Evolutionary conservation across 1,140 invertebrate species (phyloP), one percentile per base, ranked within the genome.

Genomic region (Euura lappo): DNA sequence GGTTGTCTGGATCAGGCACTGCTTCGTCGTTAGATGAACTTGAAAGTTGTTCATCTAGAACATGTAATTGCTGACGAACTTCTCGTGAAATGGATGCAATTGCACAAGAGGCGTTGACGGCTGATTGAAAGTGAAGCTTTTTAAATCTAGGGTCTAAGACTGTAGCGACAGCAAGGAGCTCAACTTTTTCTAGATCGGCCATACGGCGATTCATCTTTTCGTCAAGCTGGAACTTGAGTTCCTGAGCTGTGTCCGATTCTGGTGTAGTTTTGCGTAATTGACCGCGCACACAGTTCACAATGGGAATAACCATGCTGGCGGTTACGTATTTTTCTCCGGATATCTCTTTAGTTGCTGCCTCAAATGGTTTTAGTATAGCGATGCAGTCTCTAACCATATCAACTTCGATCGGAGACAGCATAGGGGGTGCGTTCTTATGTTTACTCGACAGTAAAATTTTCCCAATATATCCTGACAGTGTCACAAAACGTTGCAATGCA

Each of bases 301-400:
- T 77, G 43, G 85, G 83, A 70, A 86, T 86, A 2, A 85, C 69
- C 71, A 81, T 86, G 64, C 82, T 83, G 28, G 77, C 81, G 28
- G 84, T 79, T 71, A 79, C 82, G 72, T 87, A 86, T 73, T 84
- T 83, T 76, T 86, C 82, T 0, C 80, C 81, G 3, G 81, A 85
- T 2, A 87, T 71, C 80, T 86, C 82, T 66, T 80, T 85, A 6
- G 84, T 87, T 11, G 81, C 85, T 72, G 79, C 79, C 79, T 86
- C 82, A 4, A 85, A 45, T 1, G 83, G 83, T 71, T 79, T 70
- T 65, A 87, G 71, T 71, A 80, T 65, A 13, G 5, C 68, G n/a
- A 44, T 51, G 47, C 78, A 65, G 67, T 79, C 71, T 72, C 66
- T 74, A 11, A 66, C 11, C 11, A 72, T 71, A n/a, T 46, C 6